Percentiles rank a stretch among this genome's conserved stretches.
phyloP scores from a whole-genome alignment of 37 sponge, comb jelly and placozoan genomes.

The Lycopodina hypogea region DNA sequence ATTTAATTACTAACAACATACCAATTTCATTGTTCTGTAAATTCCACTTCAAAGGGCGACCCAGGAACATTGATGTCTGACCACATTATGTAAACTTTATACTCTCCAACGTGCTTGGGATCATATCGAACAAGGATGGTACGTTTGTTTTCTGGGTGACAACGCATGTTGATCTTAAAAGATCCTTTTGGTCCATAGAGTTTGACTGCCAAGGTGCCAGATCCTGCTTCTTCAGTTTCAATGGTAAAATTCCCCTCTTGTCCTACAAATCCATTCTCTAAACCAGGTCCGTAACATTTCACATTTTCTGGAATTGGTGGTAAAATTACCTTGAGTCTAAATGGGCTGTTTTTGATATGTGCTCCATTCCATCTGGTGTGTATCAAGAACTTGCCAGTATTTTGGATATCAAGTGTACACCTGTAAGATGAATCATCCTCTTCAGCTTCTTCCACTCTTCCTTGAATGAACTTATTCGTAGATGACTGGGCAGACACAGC shows the following conservation, averaged over 20 bases:
- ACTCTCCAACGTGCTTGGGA: slow-evolving; percentile 56
- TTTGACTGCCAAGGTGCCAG: slow-evolving; percentile 51
- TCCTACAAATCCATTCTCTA: slow-evolving; percentile 55
- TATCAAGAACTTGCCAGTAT: slow-evolving; percentile 54
- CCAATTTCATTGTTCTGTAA: background rate
- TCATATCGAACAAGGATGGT: slow-evolving; percentile 63
- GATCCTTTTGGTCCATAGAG: slow-evolving; percentile 68
- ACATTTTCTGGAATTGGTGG: slow-evolving; percentile 54
- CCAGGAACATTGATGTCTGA: slow-evolving; percentile 59
- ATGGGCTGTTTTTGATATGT: slow-evolving; percentile 76
- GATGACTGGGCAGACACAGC: slow-evolving; percentile 41
- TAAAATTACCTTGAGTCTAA: slow-evolving; percentile 45
- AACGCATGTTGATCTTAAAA: slow-evolving; percentile 67
- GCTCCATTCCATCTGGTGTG: slow-evolving; percentile 65
- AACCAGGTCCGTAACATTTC: slow-evolving; percentile 50
- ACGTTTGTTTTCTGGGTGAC: slow-evolving; percentile 42
- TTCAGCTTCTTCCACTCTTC: background rate
- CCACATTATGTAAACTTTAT: slow-evolving; percentile 68
- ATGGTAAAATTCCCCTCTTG: slow-evolving; percentile 65
- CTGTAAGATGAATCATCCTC: slow-evolving; percentile 28
- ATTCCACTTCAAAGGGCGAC: slow-evolving; percentile 53
- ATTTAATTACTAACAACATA: too few species aligned
- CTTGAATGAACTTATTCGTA: slow-evolving; percentile 20
- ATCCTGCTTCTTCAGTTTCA: slow-evolving; percentile 59
- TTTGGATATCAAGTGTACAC: slow-evolving; percentile 13